These are phyloP conservation scores for Taenaris catops DNA, from an alignment of 2,888 invertebrate species.

Conservation along the genomic window DNA sequence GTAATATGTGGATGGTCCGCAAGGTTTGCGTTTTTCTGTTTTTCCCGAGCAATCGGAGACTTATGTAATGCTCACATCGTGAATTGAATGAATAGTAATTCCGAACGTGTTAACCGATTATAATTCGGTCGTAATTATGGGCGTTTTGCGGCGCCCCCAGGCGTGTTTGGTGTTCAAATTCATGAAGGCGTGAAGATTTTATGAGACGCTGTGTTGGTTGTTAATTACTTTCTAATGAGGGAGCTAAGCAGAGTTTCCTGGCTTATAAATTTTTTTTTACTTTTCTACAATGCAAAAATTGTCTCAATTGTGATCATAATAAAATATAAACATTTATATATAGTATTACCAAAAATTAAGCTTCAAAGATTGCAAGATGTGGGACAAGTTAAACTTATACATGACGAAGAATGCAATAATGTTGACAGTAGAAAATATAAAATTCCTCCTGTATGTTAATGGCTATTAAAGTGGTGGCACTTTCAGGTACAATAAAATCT, in stretches of 20 bases:
- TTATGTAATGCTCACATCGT: conserved; percentile 51
- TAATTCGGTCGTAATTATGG: conserved; percentile 53
- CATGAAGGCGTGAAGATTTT: conserved; percentile 38
- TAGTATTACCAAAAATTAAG: too few species aligned
- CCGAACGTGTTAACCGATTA: conserved; percentile 52
- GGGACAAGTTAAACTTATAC: too few species aligned
- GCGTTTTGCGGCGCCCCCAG: conserved; percentile 34
- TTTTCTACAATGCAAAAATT: too few species aligned
- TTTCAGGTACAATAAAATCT: too few species aligned
- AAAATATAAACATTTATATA: too few species aligned
- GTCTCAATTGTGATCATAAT: too few species aligned
- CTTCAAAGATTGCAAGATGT: too few species aligned
- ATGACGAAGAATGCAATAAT: too few species aligned
- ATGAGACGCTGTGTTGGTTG: conserved; percentile 40
- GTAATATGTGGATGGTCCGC: conserved; percentile 57
- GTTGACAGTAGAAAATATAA: too few species aligned
- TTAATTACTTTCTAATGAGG: conserved; percentile 69
- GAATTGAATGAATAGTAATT: conserved; percentile 49
- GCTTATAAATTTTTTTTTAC: too few species aligned
- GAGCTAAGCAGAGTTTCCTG: conserved; percentile 27
- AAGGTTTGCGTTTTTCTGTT: conserved; percentile 55
- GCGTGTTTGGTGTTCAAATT: conserved; percentile 35
- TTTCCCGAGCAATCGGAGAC: conserved; percentile 35
- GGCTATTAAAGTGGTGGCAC: too few species aligned
- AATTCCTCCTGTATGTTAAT: too few species aligned